Evolutionary conservation across 2,113 vertebrate species (phyloP), one percentile per base, ranked within the genome.

Genomic region (Pungitius pungitius): DNA sequence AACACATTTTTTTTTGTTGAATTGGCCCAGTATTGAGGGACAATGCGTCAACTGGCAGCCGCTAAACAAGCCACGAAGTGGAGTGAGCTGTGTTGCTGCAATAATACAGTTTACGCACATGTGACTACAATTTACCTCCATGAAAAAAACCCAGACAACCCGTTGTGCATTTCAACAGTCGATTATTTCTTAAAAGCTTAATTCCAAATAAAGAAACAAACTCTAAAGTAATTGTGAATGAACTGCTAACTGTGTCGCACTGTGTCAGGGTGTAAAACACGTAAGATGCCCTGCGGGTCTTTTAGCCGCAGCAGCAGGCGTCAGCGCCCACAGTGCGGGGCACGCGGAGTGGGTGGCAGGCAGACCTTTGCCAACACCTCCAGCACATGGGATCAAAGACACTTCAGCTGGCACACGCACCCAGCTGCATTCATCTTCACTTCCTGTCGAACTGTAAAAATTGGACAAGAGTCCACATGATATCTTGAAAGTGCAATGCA

Each of bases 331-430:
- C 82, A 76, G 79, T 81, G 84, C 60, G 84, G 79, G 85, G 81
- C 69, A 59, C 63, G 49, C 61, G 18, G 83, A 83, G 90, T 87
- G 87, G 91, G 91, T 75, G 87, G 81, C 78, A 87, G 61, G 65
- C 67, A 87, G 76, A 68, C 74, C 24, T 15, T 10, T 86, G 90
- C 91, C 91, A 91, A 82, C 80, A 69, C 89, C 83, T 86, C 85
- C 75, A 87, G 90, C 89, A 62, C 57, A 62, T 54, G 73, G 72
- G 84, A 92, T 93, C 88, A 92, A 91, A 92, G 86, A 78, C 56
- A 17, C 75, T 64, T 70, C 75, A 77, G 71, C 81, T 90, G 88
- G 85, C 81, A 18, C 39, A 55, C 56, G 62, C 17, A 85, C 51
- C 76, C 45, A 66, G 77, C 65, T 49, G 57, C 74, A 72, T 35